Evolutionary conservation across 2,797 vertebrate species (phyloP).

Genomic region (Tolypeutes matacus): DNA sequence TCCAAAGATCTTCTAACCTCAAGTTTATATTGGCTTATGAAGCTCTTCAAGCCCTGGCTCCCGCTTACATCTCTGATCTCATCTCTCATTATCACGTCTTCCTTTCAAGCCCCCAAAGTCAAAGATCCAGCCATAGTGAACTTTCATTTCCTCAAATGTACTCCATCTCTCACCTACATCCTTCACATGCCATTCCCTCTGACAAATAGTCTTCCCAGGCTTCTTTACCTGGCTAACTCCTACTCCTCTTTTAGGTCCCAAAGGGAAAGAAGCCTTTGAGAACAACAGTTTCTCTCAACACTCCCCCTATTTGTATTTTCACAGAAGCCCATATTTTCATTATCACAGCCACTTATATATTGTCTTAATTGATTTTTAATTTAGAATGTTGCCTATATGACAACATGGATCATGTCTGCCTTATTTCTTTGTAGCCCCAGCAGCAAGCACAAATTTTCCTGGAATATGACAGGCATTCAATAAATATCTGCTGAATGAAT

Average conservation of each 20-base stretch:
- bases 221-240: neutral
- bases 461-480: neutral
- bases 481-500: constrained; percentile 31
- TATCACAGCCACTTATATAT: neutral
- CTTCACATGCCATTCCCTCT: neutral
- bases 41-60: neutral
- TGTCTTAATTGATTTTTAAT: neutral
- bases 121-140: neutral
- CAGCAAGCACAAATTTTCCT: neutral
- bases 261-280: constrained; percentile 42
- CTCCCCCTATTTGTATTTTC: neutral
- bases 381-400: constrained; percentile 11
- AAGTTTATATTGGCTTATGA: constrained; percentile 10
- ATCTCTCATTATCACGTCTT: neutral
- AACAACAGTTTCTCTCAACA: constrained; percentile 22
- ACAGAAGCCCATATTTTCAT: neutral
- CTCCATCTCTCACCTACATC: neutral
- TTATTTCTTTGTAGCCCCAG: neutral
- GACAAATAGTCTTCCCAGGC: neutral
- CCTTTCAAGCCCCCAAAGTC: neutral
- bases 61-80: constrained; percentile 32
- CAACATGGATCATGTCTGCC: neutral
- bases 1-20: neutral
- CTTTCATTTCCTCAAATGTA: constrained; percentile 6
- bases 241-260: neutral